Evolutionary conservation across 1,140 invertebrate genomes (phyloP).

Genomic region (Aricia agestis): DNA sequence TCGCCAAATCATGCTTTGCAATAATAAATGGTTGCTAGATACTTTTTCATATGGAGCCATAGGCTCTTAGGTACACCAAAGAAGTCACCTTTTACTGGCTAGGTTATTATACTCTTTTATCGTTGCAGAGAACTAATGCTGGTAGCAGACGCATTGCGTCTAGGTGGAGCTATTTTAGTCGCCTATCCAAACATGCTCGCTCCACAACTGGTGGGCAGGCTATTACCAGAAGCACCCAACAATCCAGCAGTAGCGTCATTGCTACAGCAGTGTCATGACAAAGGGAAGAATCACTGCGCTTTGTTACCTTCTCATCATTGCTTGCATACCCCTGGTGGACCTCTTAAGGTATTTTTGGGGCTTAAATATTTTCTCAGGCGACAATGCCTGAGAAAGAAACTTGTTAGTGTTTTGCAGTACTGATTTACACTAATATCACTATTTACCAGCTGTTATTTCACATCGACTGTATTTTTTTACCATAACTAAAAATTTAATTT

Average conservation of each 20-base stretch:
- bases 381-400: too few relatives aligned
- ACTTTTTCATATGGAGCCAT: too few relatives aligned
- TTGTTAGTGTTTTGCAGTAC: too few relatives aligned
- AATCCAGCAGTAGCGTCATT: slow-evolving; percentile 91
- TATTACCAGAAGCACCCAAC: slow-evolving; percentile 91
- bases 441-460: too few relatives aligned
- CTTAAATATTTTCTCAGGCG: too few relatives aligned
- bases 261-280: slow-evolving; percentile 91
- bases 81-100: too few relatives aligned
- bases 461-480: too few relatives aligned
- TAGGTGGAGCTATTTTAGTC: slow-evolving; percentile 93
- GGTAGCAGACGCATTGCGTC: slow-evolving; percentile 94
- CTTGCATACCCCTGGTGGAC: slow-evolving; percentile 97
- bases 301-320: slow-evolving; percentile 96
- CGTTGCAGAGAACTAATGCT: slow-evolving; percentile 89
- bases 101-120: background rate
- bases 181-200: slow-evolving; percentile 97
- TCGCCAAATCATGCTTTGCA: too few relatives aligned
- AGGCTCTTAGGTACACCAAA: too few relatives aligned
- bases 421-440: too few relatives aligned
- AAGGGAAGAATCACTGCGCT: slow-evolving; percentile 91
- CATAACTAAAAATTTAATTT: too few relatives aligned
- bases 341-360: slow-evolving; percentile 84
- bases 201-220: slow-evolving; percentile 93
- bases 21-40: too few relatives aligned